Conservation (phyloP, 2,113 vertebrate species). For the Apodemus sylvaticus region DNA sequence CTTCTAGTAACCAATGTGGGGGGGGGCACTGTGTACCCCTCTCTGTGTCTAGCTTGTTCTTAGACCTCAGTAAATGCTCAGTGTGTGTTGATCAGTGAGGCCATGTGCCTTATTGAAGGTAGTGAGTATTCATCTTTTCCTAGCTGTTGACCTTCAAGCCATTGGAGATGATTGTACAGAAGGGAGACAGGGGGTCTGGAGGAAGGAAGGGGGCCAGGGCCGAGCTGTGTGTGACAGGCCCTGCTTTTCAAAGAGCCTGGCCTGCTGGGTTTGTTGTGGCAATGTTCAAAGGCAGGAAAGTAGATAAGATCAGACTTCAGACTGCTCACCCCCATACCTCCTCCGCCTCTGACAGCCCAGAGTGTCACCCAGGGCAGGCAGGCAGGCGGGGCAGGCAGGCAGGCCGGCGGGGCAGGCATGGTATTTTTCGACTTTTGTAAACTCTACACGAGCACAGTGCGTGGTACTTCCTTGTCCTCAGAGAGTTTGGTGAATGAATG, state of each 20-base stretch:
- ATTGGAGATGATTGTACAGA: not conserved
- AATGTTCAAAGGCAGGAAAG: constrained; percentile 68
- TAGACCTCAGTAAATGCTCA: not conserved
- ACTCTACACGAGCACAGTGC: accelerated
- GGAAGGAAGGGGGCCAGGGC: constrained; percentile 23
- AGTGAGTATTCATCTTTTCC: not conserved
- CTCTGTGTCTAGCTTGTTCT: not conserved
- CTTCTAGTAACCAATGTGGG: not conserved
- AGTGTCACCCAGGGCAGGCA: constrained; percentile 6
- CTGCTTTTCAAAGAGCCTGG: constrained; percentile 21
- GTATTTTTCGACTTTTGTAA: not conserved
- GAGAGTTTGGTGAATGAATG: not conserved
- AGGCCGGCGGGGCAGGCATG: not conserved
- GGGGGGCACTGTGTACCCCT: not conserved
- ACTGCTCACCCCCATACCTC: not conserved
- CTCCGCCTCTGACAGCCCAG: not conserved
- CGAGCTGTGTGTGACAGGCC: not conserved
- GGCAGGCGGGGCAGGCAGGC: not conserved
- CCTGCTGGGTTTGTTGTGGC: not conserved
- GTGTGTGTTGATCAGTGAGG: not conserved
- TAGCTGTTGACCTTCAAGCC: constrained; percentile 16
- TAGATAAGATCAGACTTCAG: constrained; percentile 39
- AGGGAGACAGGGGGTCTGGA: constrained; percentile 6
- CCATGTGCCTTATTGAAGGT: not conserved
- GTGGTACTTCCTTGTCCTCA: not conserved